Evolutionary conservation across 2,888 invertebrate species (phyloP).

Genomic region (Therioaphis trifolii): DNA sequence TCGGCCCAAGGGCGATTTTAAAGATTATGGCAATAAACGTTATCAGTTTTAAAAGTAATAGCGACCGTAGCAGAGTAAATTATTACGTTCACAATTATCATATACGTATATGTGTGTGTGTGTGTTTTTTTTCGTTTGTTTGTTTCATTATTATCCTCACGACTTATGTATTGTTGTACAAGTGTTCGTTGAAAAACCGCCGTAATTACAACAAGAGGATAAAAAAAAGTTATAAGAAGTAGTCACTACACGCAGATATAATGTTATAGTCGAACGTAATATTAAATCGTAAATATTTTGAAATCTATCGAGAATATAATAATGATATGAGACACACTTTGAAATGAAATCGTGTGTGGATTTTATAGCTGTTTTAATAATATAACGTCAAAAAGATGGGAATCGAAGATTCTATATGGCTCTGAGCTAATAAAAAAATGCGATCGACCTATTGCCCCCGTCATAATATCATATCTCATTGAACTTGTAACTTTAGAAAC

Average conservation of each 20-base stretch:
- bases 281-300: not conserved
- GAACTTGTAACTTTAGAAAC: not conserved
- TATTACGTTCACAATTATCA: too few relatives aligned
- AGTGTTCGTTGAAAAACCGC: not conserved
- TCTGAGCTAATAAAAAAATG: too few relatives aligned
- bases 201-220: not conserved
- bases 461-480: too few relatives aligned
- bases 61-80: constrained; percentile 5
- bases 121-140: not conserved
- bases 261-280: too few relatives aligned
- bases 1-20: not conserved
- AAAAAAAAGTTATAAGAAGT: not conserved
- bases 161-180: not conserved
- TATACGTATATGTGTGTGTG: not conserved
- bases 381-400: too few relatives aligned
- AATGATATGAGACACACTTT: not conserved
- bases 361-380: not conserved
- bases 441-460: not conserved
- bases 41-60: not conserved
- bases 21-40: not conserved
- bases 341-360: not conserved
- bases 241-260: too few relatives aligned
- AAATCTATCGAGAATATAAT: not conserved
- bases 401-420: too few relatives aligned
- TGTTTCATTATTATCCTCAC: not conserved